These are phyloP conservation scores for Bimastos eiseni DNA, from an alignment of 2,888 invertebrate species.

Conservation along the genomic window DNA sequence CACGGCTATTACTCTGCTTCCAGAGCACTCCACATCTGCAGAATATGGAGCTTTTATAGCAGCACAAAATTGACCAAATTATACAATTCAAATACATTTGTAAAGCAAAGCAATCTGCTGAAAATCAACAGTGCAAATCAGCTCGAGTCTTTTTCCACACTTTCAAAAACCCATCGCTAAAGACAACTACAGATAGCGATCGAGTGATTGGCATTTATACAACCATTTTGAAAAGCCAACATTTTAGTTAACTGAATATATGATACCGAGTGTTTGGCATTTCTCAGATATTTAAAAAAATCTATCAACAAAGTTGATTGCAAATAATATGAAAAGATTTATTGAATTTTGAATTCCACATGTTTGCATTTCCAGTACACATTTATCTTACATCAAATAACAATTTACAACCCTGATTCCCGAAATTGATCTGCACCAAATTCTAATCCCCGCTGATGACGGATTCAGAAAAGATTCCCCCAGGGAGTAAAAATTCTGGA, in stretches of 20 bases:
- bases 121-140: not conserved
- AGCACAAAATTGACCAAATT: not conserved
- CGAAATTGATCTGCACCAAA: not conserved
- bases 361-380: not conserved
- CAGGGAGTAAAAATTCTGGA: not conserved
- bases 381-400: constrained; percentile 1
- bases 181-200: not conserved
- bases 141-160: not conserved
- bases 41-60: too few species aligned
- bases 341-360: not conserved
- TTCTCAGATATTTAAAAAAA: not conserved
- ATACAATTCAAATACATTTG: not conserved
- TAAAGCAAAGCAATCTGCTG: not conserved
- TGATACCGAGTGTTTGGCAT: not conserved
- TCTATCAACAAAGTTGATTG: not conserved
- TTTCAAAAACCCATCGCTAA: not conserved
- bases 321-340: not conserved
- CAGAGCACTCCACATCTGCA: too few species aligned
- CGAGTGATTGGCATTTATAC: not conserved
- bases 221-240: too few species aligned
- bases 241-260: too few species aligned
- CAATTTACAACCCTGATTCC: not conserved
- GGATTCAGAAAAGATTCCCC: not conserved
- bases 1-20: too few species aligned
- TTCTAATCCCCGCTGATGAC: not conserved